Evolutionary conservation across 2,888 invertebrate species (phyloP), one percentile per base, ranked within the genome.

Genomic region (Lacanobia wlatinum): DNA sequence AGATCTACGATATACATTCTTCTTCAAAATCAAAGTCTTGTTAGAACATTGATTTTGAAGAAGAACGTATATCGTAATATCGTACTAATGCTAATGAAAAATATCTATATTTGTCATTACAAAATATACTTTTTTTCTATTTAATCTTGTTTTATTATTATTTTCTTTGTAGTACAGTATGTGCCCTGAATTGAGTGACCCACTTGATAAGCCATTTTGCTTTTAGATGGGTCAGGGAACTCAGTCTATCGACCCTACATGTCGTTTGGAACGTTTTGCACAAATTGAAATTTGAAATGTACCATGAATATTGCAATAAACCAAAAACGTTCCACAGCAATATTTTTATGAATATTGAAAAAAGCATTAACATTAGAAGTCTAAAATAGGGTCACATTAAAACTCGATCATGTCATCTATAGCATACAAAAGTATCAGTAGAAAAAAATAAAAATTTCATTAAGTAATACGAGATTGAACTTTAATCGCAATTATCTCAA

Each of bases 271-370:
- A 38, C 38, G 63, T 64, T 64, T 64, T 52, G 16, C 0, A 0
- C 0, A 40, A 38, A 63, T 52, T 40, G 12, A 16, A 38, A 21
- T 52, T 38, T 63, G 52, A 38, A 63, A 63, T 23, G 52, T 52
- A 21, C 0, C 21, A 52, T 52, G 52, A 63, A 63, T 38, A 63
- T 38, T 52, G 63, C 52, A 52, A 52, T 63, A 52, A 63, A 63
- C 21, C 63, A 63, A 52, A 63, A 63, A 52, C 52, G 63, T 38
- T 52, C 52, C 63, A 63, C 52, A 52, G 52, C 52, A 38, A 50
- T 63, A 40, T 63, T 63, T 63, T 52, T 63, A 38, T 52, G 50
- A 63, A 52, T 63, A 52, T 40, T 63, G 0, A 52, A 0, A 52
- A 63, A 52, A 63, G 38, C 0, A 61, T 61, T 28, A 61, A 48